A percentile compares a stretch with the other conserved stretches of the same genome.
phyloP scores from a whole-genome alignment of 2,113 vertebrate species.

The western clawed frog (Xenopus tropicalis) region UCB_Xtro_10.0 CM004452.2:34112001-34112500 shows the following conservation, averaged over 20 bases:
- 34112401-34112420: not conserved
- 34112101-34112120: too few species aligned
- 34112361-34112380: not conserved
- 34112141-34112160: not conserved
- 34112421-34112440: not conserved
- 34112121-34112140: not conserved
- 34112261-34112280: not conserved
- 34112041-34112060: too few species aligned
- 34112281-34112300: not conserved
- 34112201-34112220: not conserved
- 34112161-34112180: not conserved
- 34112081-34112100: too few species aligned
- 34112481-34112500: not conserved
- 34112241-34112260: not conserved
- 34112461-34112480: not conserved
- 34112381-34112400: not conserved
- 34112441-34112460: not conserved
- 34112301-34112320: constrained; percentile 9
- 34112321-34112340: not conserved
- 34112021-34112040: too few species aligned
- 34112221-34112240: not conserved
- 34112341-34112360: constrained; percentile 1
- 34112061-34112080: too few species aligned
- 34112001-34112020: too few species aligned
- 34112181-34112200: constrained; percentile 3